Conservation (phyloP, 2,113 vertebrate genomes). For the Gadus macrocephalus region DNA sequence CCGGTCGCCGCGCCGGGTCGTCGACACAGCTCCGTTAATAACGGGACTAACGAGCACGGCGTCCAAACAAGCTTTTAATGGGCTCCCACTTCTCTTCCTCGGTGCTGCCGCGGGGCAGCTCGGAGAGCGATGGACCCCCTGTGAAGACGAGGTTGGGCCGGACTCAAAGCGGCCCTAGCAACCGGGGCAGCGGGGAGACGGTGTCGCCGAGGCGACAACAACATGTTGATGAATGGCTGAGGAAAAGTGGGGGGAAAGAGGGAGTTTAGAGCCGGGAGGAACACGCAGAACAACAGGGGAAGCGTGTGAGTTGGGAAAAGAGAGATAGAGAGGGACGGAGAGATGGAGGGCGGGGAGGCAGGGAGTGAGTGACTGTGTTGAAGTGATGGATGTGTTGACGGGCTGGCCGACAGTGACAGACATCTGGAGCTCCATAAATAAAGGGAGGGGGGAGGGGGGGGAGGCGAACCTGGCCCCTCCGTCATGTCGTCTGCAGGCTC, state of each 20-base stretch:
- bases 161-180: background rate
- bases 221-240: no score
- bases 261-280: background rate
- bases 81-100: constrained; percentile 39
- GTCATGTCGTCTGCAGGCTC: no score
- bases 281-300: background rate
- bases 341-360: background rate
- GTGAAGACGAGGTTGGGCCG: background rate
- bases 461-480: no score
- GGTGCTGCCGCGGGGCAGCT: constrained; percentile 23
- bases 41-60: constrained; percentile 52
- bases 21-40: constrained; percentile 49
- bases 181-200: background rate
- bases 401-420: constrained; percentile 27
- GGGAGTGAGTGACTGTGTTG: background rate
- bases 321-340: background rate
- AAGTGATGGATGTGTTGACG: constrained; percentile 44
- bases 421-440: constrained; percentile 36
- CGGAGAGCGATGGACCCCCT: constrained; percentile 5
- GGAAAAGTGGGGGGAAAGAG: background rate
- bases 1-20: background rate
- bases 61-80: constrained; percentile 66
- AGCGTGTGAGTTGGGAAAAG: background rate
- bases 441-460: constrained; percentile 33
- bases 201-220: no score